Percentiles rank a stretch among this genome's conserved stretches.
These are phyloP conservation scores for Plagodis pulveraria DNA, from an alignment of 2,888 invertebrate species.

Conservation along the genomic window DNA sequence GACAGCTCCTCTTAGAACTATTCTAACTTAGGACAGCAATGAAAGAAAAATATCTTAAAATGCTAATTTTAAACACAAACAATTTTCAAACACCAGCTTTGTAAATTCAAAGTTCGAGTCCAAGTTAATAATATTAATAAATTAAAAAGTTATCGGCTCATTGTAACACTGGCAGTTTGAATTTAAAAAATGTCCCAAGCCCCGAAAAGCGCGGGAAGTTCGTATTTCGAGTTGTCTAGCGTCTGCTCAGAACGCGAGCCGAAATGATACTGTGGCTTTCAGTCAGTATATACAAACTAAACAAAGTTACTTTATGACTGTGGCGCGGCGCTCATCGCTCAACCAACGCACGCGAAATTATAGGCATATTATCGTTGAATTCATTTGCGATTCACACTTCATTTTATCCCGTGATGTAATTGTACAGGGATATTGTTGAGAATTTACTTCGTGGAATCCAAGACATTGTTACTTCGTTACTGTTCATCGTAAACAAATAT, in stretches of 20 bases:
- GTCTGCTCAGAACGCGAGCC: constrained; percentile 49
- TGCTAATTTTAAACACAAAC: constrained; percentile 36
- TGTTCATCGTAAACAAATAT: no score
- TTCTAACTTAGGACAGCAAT: constrained; percentile 47
- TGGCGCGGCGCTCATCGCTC: constrained; percentile 13
- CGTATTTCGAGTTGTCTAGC: constrained; percentile 49
- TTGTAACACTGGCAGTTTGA: constrained; percentile 43
- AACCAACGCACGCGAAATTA: constrained; percentile 38
- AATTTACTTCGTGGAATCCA: not conserved
- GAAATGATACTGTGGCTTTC: constrained; percentile 59
- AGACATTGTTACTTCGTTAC: no score
- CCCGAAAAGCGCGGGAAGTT: constrained; percentile 55
- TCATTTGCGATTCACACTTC: not conserved
- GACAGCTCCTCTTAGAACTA: constrained; percentile 48
- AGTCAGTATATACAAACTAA: no score
- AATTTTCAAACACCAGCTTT: not conserved
- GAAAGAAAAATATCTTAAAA: constrained; percentile 41
- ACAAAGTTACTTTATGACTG: no score
- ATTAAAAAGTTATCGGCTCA: constrained; percentile 44
- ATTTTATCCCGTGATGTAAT: constrained; percentile 4
- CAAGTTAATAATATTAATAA: constrained; percentile 10
- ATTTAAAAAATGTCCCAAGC: constrained; percentile 26
- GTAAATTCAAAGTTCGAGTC: constrained; percentile 4
- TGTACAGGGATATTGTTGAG: not conserved
- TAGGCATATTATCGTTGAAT: not conserved